Evolutionary conservation across 2,888 invertebrate genomes (phyloP).

Genomic region (Tenthredo scrophulariae): DNA sequence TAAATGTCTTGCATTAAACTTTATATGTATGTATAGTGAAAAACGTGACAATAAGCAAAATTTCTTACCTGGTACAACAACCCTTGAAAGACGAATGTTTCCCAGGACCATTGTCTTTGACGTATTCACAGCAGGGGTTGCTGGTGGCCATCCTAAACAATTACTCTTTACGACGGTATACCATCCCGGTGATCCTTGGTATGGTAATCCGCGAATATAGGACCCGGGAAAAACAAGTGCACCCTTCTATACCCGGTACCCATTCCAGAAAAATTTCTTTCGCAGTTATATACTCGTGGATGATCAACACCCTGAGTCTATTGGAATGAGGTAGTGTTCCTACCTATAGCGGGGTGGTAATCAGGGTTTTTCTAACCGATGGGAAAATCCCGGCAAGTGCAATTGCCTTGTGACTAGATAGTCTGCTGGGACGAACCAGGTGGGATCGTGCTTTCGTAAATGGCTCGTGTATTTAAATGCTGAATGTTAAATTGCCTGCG

Average conservation of each 20-base stretch:
- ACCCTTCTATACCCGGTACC: not conserved
- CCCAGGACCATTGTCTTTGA: conserved; percentile 40
- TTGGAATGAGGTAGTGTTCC: not conserved
- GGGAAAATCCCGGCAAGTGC: conserved; percentile 35
- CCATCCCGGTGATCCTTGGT: not conserved
- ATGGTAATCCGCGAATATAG: not conserved
- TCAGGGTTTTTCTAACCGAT: conserved; percentile 27
- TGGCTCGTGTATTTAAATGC: conserved; percentile 33
- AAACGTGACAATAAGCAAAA: not conserved
- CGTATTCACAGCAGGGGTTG: conserved; percentile 15
- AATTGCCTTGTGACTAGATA: not conserved
- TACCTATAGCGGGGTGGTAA: not conserved
- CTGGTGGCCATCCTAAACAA: conserved; percentile 34
- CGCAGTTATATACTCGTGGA: not conserved
- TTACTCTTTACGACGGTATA: not conserved
- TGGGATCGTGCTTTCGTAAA: conserved; percentile 36
- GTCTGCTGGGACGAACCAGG: not conserved
- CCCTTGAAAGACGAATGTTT: conserved; percentile 9
- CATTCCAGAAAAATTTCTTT: not conserved
- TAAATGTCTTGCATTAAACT: not conserved
- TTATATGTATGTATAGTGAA: not conserved
- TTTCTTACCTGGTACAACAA: not conserved
- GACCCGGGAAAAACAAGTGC: conserved; percentile 30
- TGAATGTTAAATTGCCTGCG: not conserved
- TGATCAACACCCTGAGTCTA: not conserved